phyloP scores from a whole-genome alignment of 2,113 vertebrate species.

The Rhizomys pruinosus region DNA sequence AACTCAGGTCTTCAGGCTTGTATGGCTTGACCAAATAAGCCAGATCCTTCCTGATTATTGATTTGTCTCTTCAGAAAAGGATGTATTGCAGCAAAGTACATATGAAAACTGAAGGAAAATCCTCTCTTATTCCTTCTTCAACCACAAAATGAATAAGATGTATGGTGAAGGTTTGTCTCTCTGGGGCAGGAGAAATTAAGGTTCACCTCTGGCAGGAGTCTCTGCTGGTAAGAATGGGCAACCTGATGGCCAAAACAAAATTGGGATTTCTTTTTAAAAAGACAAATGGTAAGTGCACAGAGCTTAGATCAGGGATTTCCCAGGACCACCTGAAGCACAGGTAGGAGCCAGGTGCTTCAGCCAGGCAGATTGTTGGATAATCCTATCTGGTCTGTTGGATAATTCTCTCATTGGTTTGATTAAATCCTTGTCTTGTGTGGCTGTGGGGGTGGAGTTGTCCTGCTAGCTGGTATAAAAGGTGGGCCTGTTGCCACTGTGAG shows the following conservation, averaged over 20 bases:
- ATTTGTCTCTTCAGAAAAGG: background rate
- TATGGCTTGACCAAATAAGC: background rate
- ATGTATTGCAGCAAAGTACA: background rate
- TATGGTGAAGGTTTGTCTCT: background rate
- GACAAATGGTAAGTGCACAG: too few species aligned
- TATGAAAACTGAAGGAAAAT: background rate
- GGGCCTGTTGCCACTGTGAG: too few species aligned
- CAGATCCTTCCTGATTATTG: background rate
- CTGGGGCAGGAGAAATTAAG: background rate
- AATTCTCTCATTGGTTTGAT: too few species aligned
- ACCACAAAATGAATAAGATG: background rate
- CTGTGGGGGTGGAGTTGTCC: too few species aligned
- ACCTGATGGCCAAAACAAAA: background rate
- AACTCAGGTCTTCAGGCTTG: background rate
- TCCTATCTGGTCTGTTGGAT: too few species aligned
- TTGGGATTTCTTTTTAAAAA: constrained; percentile 19
- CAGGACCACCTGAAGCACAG: too few species aligned
- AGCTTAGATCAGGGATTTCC: too few species aligned
- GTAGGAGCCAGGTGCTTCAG: too few species aligned
- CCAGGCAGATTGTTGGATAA: too few species aligned
- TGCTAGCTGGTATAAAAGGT: too few species aligned
- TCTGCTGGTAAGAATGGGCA: background rate
- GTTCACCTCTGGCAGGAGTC: background rate
- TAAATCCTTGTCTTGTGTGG: too few species aligned
- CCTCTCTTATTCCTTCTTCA: background rate